These are phyloP conservation scores for Diplodus sargus DNA, from an alignment of 2,797 vertebrate species.

Conservation along the genomic window DNA sequence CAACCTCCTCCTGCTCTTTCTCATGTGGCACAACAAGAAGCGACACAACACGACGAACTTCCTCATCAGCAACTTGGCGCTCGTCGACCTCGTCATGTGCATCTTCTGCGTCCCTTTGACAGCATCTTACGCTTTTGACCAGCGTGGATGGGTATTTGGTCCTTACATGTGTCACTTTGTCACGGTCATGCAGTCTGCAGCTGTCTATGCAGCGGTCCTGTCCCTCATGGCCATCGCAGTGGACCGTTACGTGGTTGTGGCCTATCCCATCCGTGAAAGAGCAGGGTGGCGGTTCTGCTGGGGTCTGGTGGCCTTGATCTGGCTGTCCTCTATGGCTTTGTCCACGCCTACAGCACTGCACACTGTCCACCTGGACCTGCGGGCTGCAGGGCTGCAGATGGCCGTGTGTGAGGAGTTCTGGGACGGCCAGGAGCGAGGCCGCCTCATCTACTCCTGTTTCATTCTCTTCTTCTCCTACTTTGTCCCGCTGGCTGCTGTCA, in stretches of 20 bases:
- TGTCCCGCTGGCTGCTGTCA: constrained; percentile 88
- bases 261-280: constrained; percentile 87
- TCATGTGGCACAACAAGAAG: constrained; percentile 89
- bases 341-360: constrained; percentile 85
- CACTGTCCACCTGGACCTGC: constrained; percentile 89
- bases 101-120: constrained; percentile 90
- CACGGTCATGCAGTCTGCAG: constrained; percentile 87
- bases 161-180: constrained; percentile 89
- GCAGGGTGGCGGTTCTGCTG: constrained; percentile 83
- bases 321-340: constrained; percentile 85
- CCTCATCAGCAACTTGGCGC: constrained; percentile 90
- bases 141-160: constrained; percentile 90
- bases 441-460: constrained; percentile 89
- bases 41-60: constrained; percentile 92
- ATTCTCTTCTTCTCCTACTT: constrained; percentile 90
- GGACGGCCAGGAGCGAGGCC: constrained; percentile 83
- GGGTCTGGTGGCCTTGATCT: constrained; percentile 85
- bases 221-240: constrained; percentile 92
- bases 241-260: constrained; percentile 91
- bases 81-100: constrained; percentile 90
- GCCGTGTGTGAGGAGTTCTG: constrained; percentile 92
- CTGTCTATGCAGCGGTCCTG: constrained; percentile 88
- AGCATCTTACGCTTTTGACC: constrained; percentile 88
- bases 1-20: constrained; percentile 90
- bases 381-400: constrained; percentile 86